Conservation (phyloP, 2,113 vertebrate genomes). For the Balaeniceps rex region DNA sequence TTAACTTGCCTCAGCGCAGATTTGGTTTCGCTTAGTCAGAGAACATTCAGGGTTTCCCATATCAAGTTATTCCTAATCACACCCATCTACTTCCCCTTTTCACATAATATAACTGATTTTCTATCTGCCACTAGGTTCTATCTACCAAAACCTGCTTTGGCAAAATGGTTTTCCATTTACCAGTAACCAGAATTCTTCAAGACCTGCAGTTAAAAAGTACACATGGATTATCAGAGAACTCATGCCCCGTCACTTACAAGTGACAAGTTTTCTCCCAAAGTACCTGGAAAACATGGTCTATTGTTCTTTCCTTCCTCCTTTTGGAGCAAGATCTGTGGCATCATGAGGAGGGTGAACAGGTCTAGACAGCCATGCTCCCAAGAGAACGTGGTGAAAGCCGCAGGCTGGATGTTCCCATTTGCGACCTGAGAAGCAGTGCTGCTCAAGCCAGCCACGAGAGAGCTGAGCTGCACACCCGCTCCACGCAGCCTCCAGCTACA, state of each 20-base stretch:
- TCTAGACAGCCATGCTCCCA: not conserved
- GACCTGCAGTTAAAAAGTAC: not conserved
- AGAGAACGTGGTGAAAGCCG: fast-evolving
- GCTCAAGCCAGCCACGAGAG: not conserved
- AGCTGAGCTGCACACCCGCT: fast-evolving
- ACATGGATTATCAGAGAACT: not conserved
- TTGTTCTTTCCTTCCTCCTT: not conserved
- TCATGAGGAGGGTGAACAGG: not conserved
- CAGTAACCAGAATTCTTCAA: not conserved
- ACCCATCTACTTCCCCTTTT: not conserved
- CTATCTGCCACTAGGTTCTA: not conserved
- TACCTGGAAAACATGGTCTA: not conserved
- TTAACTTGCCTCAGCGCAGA: not conserved
- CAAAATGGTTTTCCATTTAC: not conserved
- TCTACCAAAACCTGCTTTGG: not conserved
- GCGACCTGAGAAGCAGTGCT: not conserved
- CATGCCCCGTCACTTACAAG: not conserved
- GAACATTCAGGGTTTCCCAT: not conserved
- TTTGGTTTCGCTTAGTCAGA: not conserved
- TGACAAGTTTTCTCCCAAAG: not conserved
- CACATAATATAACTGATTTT: not conserved
- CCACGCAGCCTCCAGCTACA: not conserved
- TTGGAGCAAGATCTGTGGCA: not conserved
- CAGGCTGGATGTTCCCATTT: not conserved
- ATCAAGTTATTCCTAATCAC: not conserved